Conservation (phyloP, 2,888 invertebrate genomes). For the Sycophila texana region DNA sequence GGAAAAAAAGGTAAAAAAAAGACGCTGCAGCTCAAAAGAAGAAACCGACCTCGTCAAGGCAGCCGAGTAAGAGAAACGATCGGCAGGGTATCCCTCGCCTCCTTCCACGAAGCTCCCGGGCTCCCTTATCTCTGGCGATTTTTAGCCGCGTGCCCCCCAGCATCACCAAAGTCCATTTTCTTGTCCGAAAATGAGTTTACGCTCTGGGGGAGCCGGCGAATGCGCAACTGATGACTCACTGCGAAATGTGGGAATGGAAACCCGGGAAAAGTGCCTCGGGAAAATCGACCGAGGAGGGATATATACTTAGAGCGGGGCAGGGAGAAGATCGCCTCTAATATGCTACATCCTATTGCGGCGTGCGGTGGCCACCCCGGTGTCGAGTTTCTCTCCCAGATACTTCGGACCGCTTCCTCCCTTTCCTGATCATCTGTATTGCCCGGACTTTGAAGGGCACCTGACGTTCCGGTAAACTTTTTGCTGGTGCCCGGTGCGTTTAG, state of each 20-base stretch:
- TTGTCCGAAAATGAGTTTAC: slow-evolving; percentile 55
- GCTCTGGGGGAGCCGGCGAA: slow-evolving; percentile 26
- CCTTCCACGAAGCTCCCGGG: slow-evolving; percentile 43
- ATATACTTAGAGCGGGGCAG: slow-evolving; percentile 1
- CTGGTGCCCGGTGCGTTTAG: too few species aligned
- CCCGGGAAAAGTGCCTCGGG: slow-evolving; percentile 26
- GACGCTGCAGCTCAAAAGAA: not conserved
- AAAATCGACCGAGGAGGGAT: not conserved
- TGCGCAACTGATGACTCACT: slow-evolving; percentile 58
- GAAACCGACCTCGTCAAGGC: slow-evolving; percentile 38
- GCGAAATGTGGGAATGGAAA: slow-evolving; percentile 36
- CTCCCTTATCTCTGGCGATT: slow-evolving; percentile 52
- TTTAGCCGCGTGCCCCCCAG: slow-evolving; percentile 16
- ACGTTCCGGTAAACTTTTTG: too few species aligned
- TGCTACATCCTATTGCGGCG: too few species aligned
- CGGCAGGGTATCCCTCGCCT: slow-evolving; percentile 1
- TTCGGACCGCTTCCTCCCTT: too few species aligned
- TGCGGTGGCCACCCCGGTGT: too few species aligned
- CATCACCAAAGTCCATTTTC: slow-evolving; percentile 54
- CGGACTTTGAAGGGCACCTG: too few species aligned
- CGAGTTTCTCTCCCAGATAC: too few species aligned
- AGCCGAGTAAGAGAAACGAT: slow-evolving; percentile 40
- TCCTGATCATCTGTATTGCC: too few species aligned
- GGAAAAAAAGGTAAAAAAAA: not conserved
- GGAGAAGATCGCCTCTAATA: slow-evolving; percentile 2